These are phyloP conservation scores for Nycticebus coucang DNA, from an alignment of 2,113 vertebrate species.

Conservation along the genomic window DNA sequence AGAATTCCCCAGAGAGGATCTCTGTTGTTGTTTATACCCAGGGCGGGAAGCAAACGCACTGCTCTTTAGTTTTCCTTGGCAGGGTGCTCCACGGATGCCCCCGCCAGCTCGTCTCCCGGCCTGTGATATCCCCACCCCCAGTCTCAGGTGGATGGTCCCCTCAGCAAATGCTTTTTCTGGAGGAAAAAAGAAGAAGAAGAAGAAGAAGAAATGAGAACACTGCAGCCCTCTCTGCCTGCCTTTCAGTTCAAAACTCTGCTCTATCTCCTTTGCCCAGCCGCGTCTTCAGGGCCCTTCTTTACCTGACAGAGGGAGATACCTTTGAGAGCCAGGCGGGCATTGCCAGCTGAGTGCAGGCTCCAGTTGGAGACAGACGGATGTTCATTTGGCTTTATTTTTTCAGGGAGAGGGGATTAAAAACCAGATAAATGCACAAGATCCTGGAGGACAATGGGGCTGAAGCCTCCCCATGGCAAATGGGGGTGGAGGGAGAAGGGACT, in stretches of 20 bases:
- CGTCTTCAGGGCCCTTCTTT: conserved; percentile 67
- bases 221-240: not conserved
- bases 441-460: conserved; percentile 81
- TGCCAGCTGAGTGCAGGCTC: conserved; percentile 64
- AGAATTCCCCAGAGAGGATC: conserved; percentile 64
- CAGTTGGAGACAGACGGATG: conserved; percentile 79
- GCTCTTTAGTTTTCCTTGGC: conserved; percentile 82
- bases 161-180: conserved; percentile 71
- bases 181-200: not conserved
- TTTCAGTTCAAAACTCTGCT: conserved; percentile 47
- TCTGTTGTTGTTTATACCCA: conserved; percentile 69
- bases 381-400: conserved; percentile 80
- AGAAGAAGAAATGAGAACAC: not conserved
- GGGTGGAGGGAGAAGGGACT: conserved; percentile 51
- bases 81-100: not conserved
- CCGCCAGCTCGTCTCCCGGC: conserved; percentile 75
- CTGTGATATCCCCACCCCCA: not conserved
- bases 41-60: conserved; percentile 78
- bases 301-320: conserved; percentile 83
- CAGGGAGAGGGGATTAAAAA: conserved; percentile 76
- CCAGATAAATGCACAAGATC: conserved; percentile 66
- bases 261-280: conserved; percentile 83
- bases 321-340: conserved; percentile 77
- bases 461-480: not conserved
- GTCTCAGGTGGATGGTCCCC: conserved; percentile 64